A percentile compares a stretch with the other conserved stretches of the same genome.
Conservation (phyloP, 2,888 invertebrate species). For the Leptopilina myrica region DNA sequence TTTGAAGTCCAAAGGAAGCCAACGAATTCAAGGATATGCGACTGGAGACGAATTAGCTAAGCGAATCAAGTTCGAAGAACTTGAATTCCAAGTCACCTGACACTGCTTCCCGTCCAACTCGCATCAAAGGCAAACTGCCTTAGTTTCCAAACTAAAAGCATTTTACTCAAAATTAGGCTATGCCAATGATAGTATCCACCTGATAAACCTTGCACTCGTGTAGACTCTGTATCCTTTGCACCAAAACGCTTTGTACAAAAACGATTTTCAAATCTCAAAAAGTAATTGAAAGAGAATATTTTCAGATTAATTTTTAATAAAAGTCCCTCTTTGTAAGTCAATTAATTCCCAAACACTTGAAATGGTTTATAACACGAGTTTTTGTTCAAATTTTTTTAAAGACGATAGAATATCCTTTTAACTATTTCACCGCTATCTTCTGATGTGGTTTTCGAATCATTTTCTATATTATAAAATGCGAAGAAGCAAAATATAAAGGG, state of each 20-base stretch:
- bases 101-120: not conserved
- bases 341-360: no score
- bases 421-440: no score
- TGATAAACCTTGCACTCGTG: not conserved
- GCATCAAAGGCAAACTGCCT: slow-evolving; percentile 20
- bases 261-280: no score
- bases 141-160: slow-evolving; percentile 3
- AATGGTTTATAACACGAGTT: no score
- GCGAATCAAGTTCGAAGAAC: slow-evolving; percentile 17
- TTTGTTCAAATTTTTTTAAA: no score
- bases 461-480: not conserved
- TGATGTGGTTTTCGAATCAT: not conserved
- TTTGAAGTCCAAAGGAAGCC: slow-evolving; percentile 32
- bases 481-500: not conserved
- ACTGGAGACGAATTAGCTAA: slow-evolving; percentile 35
- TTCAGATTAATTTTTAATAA: no score
- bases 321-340: no score
- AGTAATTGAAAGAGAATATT: no score
- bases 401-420: no score
- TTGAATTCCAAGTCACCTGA: slow-evolving; percentile 21
- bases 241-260: no score
- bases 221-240: no score
- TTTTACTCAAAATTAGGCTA: not conserved
- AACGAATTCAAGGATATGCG: slow-evolving; percentile 34
- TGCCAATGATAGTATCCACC: not conserved